phyloP scores from a whole-genome alignment of 1,140 invertebrate species.

The Polypedilum vanderplanki region DNA sequence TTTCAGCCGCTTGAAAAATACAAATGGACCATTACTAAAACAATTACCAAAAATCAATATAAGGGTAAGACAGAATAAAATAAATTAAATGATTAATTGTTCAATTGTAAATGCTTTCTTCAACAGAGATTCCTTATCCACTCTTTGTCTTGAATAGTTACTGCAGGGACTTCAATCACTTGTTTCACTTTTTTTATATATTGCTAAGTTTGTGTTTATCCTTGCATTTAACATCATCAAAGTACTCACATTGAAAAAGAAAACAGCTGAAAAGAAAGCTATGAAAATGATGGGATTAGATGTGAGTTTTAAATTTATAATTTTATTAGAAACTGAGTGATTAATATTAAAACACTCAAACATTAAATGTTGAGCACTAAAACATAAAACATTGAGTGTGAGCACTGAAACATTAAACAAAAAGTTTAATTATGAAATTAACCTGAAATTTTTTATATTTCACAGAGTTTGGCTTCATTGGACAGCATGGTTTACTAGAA shows the following conservation, averaged over 20 bases:
- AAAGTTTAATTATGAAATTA: no score
- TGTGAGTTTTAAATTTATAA: no score
- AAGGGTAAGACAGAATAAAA: not conserved
- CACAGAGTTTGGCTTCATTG: slow-evolving; percentile 52
- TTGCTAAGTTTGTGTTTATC: slow-evolving; percentile 36
- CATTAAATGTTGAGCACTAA: no score
- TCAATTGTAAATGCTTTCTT: no score
- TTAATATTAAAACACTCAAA: no score
- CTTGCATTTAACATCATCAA: slow-evolving; percentile 49
- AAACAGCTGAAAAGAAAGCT: slow-evolving; percentile 45
- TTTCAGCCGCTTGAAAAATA: slow-evolving; percentile 24
- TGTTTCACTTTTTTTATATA: slow-evolving; percentile 25
- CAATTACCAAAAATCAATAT: slow-evolving; percentile 16
- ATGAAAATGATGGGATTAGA: slow-evolving; percentile 60
- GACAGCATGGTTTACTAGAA: slow-evolving; percentile 52
- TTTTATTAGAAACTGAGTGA: no score
- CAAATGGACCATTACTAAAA: not conserved
- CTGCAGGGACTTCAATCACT: slow-evolving; percentile 29
- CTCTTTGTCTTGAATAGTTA: slow-evolving; percentile 30
- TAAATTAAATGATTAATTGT: slow-evolving; percentile 4
- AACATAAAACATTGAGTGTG: no score
- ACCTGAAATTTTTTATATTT: no score
- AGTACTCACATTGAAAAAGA: slow-evolving; percentile 35
- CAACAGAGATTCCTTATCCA: slow-evolving; percentile 30
- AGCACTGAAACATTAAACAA: no score